Conservation (phyloP, 2,888 invertebrate species). For the Noctua janthe region DNA sequence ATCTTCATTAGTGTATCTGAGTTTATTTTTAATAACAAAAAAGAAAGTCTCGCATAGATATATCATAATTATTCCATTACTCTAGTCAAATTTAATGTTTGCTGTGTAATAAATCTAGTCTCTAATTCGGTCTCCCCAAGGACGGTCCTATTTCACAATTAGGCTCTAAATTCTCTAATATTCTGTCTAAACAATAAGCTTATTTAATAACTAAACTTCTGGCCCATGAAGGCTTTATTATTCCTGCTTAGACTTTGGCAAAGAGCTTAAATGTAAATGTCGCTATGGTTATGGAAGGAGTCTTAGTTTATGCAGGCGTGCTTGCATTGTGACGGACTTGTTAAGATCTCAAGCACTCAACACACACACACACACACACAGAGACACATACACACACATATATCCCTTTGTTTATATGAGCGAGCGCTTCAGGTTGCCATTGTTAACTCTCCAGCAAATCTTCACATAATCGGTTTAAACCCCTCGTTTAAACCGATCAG, state of each 20-base stretch:
- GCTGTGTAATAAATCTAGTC: slow-evolving; percentile 27
- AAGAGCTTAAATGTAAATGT: slow-evolving; percentile 28
- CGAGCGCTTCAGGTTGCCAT: slow-evolving; percentile 10
- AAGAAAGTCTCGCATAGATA: slow-evolving; percentile 6
- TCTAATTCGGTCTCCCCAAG: slow-evolving; percentile 15
- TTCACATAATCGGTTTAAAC: slow-evolving; percentile 47
- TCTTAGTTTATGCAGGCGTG: slow-evolving; percentile 53
- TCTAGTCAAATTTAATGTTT: slow-evolving; percentile 12
- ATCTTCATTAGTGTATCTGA: slow-evolving; percentile 3
- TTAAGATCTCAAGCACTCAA: slow-evolving; percentile 20
- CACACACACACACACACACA: slow-evolving; percentile 16
- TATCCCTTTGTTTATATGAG: slow-evolving; percentile 44
- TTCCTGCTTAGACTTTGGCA: slow-evolving; percentile 15
- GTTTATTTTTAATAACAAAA: slow-evolving; percentile 9
- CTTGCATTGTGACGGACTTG: slow-evolving; percentile 43
- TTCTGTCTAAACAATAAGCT: slow-evolving; percentile 42
- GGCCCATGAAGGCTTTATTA: slow-evolving; percentile 28
- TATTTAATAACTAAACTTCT: slow-evolving; percentile 24
- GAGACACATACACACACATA: neutral
- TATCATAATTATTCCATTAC: slow-evolving; percentile 29
- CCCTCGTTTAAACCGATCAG: slow-evolving; percentile 23
- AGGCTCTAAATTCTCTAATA: slow-evolving; percentile 30
- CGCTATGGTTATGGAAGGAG: neutral
- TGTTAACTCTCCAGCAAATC: slow-evolving; percentile 37
- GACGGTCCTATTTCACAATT: slow-evolving; percentile 50